Conservation (phyloP, 1,140 invertebrate genomes). For the Zaprionus inermis region DNA sequence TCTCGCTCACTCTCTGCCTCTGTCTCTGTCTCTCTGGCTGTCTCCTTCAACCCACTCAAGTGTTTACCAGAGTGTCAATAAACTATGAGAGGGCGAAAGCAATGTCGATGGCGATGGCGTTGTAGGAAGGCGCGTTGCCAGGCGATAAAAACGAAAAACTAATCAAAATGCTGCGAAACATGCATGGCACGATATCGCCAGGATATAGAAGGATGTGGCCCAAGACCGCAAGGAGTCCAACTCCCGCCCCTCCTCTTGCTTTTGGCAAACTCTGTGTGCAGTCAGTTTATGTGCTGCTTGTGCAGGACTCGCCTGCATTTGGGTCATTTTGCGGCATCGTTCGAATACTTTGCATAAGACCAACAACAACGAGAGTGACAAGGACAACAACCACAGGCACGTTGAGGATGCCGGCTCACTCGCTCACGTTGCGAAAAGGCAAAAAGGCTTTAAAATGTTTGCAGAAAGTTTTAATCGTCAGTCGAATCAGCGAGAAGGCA, state of each 20-base stretch:
- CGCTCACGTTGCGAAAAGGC: background rate
- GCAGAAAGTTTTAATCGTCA: background rate
- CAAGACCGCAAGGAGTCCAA: conserved; percentile 16
- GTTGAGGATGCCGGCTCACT: background rate
- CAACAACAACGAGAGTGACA: background rate
- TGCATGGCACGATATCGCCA: conserved; percentile 14
- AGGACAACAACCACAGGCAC: background rate
- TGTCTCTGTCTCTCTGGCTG: background rate
- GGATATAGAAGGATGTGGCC: conserved; percentile 13
- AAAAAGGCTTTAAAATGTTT: conserved; percentile 10
- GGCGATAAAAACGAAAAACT: conserved; percentile 41
- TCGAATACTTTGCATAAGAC: conserved; percentile 22
- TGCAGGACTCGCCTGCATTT: conserved; percentile 50
- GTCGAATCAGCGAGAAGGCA: background rate
- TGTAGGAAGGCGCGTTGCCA: conserved; percentile 10
- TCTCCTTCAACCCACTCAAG: background rate
- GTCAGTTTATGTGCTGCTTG: conserved; percentile 46
- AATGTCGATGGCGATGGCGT: conserved; percentile 1
- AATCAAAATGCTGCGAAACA: conserved; percentile 59
- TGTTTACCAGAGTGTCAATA: conserved; percentile 33
- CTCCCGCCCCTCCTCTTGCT: background rate
- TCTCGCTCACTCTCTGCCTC: background rate
- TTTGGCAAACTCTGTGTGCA: conserved; percentile 11
- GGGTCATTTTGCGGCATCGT: conserved; percentile 52
- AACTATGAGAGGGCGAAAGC: conserved; percentile 27